These are phyloP conservation scores for Nemoura dubitans DNA, from an alignment of 2,888 invertebrate species.

Conservation along the genomic window DNA sequence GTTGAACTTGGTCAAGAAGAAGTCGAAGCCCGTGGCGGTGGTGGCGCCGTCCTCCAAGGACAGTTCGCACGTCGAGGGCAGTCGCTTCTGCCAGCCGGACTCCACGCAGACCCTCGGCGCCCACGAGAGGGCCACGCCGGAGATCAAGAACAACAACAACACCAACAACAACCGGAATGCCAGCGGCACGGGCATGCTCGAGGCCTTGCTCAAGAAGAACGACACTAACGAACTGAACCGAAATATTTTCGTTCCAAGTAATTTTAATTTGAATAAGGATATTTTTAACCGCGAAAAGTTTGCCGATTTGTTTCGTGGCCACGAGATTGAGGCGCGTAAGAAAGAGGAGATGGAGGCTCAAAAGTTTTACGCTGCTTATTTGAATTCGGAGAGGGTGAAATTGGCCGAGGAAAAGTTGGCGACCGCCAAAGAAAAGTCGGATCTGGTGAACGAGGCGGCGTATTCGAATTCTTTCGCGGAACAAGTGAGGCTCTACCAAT, in stretches of 20 bases:
- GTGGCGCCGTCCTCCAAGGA: constrained; percentile 63
- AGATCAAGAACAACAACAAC: constrained; percentile 53
- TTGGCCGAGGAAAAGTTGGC: not conserved
- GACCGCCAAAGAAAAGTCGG: constrained; percentile 10
- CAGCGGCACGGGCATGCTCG: constrained; percentile 51
- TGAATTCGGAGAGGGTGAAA: constrained; percentile 23
- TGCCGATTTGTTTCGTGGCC: constrained; percentile 31
- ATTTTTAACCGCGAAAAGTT: constrained; percentile 54
- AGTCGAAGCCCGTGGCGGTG: constrained; percentile 64
- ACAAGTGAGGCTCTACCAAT: not conserved
- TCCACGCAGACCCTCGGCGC: constrained; percentile 5
- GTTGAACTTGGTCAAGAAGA: constrained; percentile 66
- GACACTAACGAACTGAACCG: constrained; percentile 42
- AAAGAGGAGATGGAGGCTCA: not conserved
- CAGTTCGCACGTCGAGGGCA: constrained; percentile 35
- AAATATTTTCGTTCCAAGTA: constrained; percentile 30
- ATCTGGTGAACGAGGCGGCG: not conserved
- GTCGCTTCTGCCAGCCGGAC: constrained; percentile 19
- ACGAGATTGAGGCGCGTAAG: not conserved
- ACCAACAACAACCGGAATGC: constrained; percentile 52
- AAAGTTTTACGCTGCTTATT: constrained; percentile 32
- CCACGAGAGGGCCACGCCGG: constrained; percentile 50
- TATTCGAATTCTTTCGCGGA: not conserved
- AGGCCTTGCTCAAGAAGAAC: constrained; percentile 46
- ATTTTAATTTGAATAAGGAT: constrained; percentile 53